A percentile compares a stretch with the other conserved stretches of the same genome.
Conservation (phyloP, 1,140 invertebrate species). For the Andricus grossulariae region DNA sequence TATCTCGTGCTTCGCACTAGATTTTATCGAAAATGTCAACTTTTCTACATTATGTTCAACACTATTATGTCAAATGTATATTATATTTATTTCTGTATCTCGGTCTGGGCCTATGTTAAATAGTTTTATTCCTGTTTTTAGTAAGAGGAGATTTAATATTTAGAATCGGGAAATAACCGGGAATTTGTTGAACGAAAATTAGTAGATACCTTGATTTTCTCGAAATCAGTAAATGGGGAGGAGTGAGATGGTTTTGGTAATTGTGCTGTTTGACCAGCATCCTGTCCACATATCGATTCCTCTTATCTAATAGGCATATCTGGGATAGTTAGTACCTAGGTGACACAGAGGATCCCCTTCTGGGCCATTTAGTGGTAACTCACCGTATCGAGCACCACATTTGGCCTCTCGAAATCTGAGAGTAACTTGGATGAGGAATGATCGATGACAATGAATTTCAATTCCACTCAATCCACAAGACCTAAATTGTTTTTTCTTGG, state of each 20-base stretch:
- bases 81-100: too few relatives aligned
- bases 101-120: too few relatives aligned
- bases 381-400: too few relatives aligned
- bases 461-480: not conserved
- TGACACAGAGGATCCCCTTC: constrained; percentile 21
- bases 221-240: not conserved
- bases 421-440: not conserved
- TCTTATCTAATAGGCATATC: constrained; percentile 32
- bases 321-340: constrained; percentile 21
- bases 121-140: too few relatives aligned
- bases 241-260: constrained; percentile 1
- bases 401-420: constrained; percentile 5
- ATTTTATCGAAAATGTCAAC: too few relatives aligned
- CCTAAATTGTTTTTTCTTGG: not conserved
- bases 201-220: not conserved
- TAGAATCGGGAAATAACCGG: too few relatives aligned
- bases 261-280: constrained; percentile 22
- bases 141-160: too few relatives aligned
- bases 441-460: not conserved
- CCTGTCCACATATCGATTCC: constrained; percentile 27
- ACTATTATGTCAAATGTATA: too few relatives aligned
- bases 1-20: too few relatives aligned
- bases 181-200: not conserved
- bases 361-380: constrained; percentile 26
- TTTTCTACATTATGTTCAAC: too few relatives aligned